Percentiles rank a stretch among this genome's conserved stretches.
Evolutionary conservation across 2,113 vertebrate genomes (phyloP).

Genomic region (Prunella fulvescens): DNA sequence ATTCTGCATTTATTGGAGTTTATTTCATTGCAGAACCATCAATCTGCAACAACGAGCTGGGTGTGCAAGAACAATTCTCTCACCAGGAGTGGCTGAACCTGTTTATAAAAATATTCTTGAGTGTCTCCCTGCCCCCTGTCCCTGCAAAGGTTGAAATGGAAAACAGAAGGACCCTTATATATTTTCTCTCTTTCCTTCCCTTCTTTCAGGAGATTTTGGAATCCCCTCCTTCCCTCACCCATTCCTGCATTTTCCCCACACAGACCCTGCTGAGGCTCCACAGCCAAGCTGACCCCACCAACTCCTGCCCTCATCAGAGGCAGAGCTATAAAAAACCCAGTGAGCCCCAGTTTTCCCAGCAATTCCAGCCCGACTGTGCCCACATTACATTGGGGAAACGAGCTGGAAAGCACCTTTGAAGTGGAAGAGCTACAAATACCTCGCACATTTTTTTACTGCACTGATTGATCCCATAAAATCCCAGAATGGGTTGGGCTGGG

Average conservation of each 20-base stretch:
- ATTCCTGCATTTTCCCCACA: rapidly evolving
- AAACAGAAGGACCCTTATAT: background rate
- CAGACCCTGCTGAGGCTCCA: rapidly evolving
- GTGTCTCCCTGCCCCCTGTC: background rate
- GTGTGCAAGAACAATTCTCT: background rate
- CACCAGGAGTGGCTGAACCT: background rate
- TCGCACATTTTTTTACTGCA: rapidly evolving
- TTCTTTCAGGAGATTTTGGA: background rate
- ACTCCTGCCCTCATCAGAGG: background rate
- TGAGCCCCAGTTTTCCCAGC: background rate
- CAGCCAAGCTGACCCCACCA: background rate
- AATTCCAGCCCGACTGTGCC: background rate
- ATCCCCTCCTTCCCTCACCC: no score
- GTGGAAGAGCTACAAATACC: background rate
- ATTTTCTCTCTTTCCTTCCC: rapidly evolving
- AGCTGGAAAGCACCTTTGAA: background rate
- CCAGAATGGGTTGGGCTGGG: background rate
- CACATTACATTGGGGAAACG: rapidly evolving
- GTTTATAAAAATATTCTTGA: background rate
- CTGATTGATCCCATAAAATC: rapidly evolving
- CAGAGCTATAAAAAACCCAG: background rate
- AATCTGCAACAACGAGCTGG: background rate
- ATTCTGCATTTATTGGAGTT: background rate
- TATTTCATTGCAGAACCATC: background rate
- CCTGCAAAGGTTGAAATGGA: background rate